Base-by-base conservation (phyloP, 2,797 vertebrate species). In the Merluccius polli region DNA sequence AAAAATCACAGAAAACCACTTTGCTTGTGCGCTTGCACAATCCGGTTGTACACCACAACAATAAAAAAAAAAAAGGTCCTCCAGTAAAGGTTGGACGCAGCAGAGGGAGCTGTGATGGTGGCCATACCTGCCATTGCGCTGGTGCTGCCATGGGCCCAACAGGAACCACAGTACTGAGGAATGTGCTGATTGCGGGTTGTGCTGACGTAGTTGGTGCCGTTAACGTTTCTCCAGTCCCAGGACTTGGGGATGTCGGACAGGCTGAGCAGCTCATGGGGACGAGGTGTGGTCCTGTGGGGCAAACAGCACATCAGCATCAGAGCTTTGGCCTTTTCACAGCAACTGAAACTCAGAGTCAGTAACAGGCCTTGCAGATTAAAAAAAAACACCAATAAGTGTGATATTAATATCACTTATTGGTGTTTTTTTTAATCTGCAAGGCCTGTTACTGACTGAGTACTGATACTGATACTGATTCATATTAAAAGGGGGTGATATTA, bases 131-230 rank as follows among this genome's bases (percentile, higher is more conserved):
- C 97, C 84, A 98, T 80, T 0, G 98, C 97, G 0, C 97, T 98
- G 84, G 98, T 98, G 93, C 95, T 97, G 77, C 96, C 96, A 0
- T 98, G 97, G 0, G 97, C 98, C 98, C 98, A 99, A 89, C 97
- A 99, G 72, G 97, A 98, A 3, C 98, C 98, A 9, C 98, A 99
- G 93, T 99, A 99, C 91, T 97, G 98, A 0, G 98, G 98, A 75
- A 99, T 98, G 93, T 98, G 97, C 91, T 99, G 98, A 92, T 98
- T 99, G 44, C 97, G 93, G 1, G 96, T 99, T 2, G 95, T 90
- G 83, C 97, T 99, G 80, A 86, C 96, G 0, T 91, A 99, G 85
- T 98, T 99, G 80, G 89, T 82, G 0, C 97, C 96, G 0, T 95
- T 74, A 36, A 97, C 81, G 31, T 94, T 96, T 79, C 98, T 92